Evolutionary conservation across 1,140 invertebrate genomes (phyloP).

Genomic region (Zaprionus africanus): DNA sequence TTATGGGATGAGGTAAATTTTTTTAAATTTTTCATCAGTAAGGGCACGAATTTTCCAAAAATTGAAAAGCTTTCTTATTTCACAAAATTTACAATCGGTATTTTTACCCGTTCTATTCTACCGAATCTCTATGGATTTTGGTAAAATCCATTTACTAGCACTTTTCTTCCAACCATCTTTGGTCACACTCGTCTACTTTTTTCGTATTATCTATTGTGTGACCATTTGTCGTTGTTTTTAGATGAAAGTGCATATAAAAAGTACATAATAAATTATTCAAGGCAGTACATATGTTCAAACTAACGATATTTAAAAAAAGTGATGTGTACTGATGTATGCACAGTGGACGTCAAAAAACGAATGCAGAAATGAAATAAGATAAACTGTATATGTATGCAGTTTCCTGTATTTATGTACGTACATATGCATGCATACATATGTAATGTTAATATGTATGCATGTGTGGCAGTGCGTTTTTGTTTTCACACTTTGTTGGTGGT

Average conservation of each 20-base stretch:
- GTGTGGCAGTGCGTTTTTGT: conserved; percentile 49
- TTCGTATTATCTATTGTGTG: conserved; percentile 55
- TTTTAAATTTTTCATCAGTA: too few relatives aligned
- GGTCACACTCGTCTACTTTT: conserved; percentile 40
- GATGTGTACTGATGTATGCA: conserved; percentile 35
- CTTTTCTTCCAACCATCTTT: background rate
- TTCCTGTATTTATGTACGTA: conserved; percentile 56
- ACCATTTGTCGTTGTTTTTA: conserved; percentile 55
- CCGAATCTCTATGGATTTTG: background rate
- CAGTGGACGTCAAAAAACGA: conserved; percentile 28
- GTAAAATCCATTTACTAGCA: conserved; percentile 26
- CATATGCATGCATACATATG: conserved; percentile 40
- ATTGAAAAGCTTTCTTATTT: too few relatives aligned
- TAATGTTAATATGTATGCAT: conserved; percentile 43
- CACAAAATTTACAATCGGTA: too few relatives aligned
- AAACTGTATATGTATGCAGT: conserved; percentile 53
- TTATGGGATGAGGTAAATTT: too few relatives aligned
- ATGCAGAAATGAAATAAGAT: conserved; percentile 50
- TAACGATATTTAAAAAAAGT: conserved; percentile 27
- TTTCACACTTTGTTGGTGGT: conserved; percentile 30
- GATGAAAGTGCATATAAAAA: conserved; percentile 51
- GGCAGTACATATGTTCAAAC: conserved; percentile 29
- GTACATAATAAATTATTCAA: conserved; percentile 27
- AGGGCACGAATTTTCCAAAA: background rate
- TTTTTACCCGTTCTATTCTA: background rate